A percentile compares a stretch with the other conserved stretches of the same genome.
Conservation (phyloP, 2,113 vertebrate genomes). For the Thunnus thynnus region DNA sequence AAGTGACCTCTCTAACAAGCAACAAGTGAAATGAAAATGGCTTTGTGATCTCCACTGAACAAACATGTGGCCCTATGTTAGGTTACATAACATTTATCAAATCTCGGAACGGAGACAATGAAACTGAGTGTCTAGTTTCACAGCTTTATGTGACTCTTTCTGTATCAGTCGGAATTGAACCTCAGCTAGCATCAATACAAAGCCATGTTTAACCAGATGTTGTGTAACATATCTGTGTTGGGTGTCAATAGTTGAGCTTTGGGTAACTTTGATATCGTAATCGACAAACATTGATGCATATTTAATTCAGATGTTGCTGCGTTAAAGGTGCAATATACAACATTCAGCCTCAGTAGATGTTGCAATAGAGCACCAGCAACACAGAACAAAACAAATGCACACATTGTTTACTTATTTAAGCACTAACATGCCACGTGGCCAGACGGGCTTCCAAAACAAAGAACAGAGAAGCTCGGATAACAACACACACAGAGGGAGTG, state of each 20-base stretch:
- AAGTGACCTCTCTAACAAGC: not conserved
- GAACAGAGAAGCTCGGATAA: no score
- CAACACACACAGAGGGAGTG: no score
- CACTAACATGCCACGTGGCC: no score
- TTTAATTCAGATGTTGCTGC: not conserved
- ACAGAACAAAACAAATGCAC: no score
- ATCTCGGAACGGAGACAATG: conserved; percentile 24
- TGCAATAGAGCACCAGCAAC: no score
- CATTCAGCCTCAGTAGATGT: no score
- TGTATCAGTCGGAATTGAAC: conserved; percentile 9
- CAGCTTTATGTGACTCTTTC: conserved; percentile 1
- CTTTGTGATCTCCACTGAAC: not conserved
- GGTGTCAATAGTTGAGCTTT: not conserved
- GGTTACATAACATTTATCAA: conserved; percentile 29
- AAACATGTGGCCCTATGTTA: conserved; percentile 7
- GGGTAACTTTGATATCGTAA: not conserved
- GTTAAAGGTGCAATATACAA: no score
- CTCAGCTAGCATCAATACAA: not conserved
- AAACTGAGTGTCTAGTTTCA: conserved; percentile 8
- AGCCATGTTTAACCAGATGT: not conserved
- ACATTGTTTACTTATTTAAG: no score
- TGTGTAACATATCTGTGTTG: not conserved
- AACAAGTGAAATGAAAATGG: not conserved
- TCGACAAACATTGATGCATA: not conserved
- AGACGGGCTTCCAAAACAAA: no score